Conservation (phyloP, 1,140 invertebrate genomes). For the Wiebesia pumilae region DNA sequence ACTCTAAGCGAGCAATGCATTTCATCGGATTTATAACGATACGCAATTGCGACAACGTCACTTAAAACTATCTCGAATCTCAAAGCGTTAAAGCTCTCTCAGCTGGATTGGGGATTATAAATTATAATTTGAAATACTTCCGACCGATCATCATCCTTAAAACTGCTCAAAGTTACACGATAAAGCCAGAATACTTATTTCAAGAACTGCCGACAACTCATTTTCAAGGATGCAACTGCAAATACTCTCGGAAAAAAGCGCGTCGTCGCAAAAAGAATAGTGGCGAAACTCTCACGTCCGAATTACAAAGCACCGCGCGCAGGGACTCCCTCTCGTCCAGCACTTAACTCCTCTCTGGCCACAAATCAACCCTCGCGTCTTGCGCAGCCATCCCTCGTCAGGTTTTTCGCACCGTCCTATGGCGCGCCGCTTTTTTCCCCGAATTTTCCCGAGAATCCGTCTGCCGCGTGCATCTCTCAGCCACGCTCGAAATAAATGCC, state of each 20-base stretch:
- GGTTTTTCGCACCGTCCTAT: neutral
- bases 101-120: too few relatives aligned
- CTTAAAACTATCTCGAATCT: too few relatives aligned
- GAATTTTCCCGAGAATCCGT: constrained; percentile 34
- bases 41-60: too few relatives aligned
- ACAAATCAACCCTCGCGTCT: constrained; percentile 1
- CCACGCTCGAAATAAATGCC: constrained; percentile 51
- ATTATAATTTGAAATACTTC: too few relatives aligned
- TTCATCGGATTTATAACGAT: too few relatives aligned
- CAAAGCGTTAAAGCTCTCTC: too few relatives aligned
- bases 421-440: constrained; percentile 34
- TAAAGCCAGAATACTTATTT: neutral
- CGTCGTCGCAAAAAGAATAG: neutral
- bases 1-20: too few relatives aligned
- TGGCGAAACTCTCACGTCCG: neutral
- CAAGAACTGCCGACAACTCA: neutral
- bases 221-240: neutral
- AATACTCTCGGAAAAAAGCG: neutral
- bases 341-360: neutral
- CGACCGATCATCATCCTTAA: too few relatives aligned
- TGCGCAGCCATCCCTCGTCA: neutral
- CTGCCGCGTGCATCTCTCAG: neutral
- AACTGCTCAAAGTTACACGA: too few relatives aligned
- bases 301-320: neutral
- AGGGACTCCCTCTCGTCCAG: neutral